Conservation (phyloP, 2,113 vertebrate genomes). For the Himantopus leucocephalus region DNA sequence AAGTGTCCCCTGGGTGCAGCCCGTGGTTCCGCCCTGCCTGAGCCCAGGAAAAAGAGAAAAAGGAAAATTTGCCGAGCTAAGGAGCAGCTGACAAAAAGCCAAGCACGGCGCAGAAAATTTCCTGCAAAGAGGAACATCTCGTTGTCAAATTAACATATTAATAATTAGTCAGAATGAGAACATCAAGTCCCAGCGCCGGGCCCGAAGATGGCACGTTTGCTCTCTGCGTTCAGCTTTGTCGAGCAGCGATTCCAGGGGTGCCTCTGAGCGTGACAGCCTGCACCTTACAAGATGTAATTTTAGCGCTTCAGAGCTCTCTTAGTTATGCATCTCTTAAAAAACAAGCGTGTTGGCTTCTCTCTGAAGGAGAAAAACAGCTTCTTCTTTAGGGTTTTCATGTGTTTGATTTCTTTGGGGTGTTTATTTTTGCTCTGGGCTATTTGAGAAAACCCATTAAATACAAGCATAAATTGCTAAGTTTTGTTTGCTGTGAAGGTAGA, state of each 20-base stretch:
- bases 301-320: not conserved
- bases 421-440: not conserved
- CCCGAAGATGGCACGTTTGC: not conserved
- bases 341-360: not conserved
- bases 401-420: not conserved
- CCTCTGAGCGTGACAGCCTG: not conserved
- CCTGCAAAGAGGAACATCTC: not conserved
- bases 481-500: not conserved
- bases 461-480: not conserved
- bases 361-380: not conserved
- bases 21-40: not conserved
- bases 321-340: not conserved
- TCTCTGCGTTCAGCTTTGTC: not conserved
- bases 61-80: rapidly evolving
- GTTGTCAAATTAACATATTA: conserved; percentile 43
- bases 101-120: rapidly evolving
- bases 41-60: rapidly evolving
- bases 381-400: not conserved
- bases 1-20: not conserved
- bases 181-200: not conserved
- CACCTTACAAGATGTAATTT: not conserved
- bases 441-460: not conserved
- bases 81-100: not conserved
- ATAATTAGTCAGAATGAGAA: conserved; percentile 28
- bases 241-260: not conserved